Evolutionary conservation across 2,797 vertebrate genomes (phyloP).

Genomic region (Labroides dimidiatus): DNA sequence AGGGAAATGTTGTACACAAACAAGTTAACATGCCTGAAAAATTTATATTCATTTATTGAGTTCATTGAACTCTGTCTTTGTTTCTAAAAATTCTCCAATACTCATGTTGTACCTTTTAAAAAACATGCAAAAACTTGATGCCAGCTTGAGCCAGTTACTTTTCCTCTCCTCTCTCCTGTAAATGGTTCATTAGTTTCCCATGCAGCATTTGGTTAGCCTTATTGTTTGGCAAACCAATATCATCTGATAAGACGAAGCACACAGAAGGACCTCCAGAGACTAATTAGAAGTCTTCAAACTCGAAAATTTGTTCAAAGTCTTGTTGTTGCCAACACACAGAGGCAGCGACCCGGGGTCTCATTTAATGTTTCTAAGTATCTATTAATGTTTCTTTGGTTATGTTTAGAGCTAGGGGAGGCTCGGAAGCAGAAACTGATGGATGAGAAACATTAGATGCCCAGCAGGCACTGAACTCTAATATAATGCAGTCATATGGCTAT

Average conservation of each 20-base stretch:
- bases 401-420: conserved; percentile 81
- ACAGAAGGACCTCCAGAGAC: conserved; percentile 76
- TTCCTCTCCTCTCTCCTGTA: conserved; percentile 28
- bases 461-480: conserved; percentile 88
- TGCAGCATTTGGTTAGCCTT: conserved; percentile 51
- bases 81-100: conserved; percentile 8
- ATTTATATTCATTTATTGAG: conserved; percentile 25
- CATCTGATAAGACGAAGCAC: conserved; percentile 57
- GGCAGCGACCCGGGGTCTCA: conserved; percentile 79
- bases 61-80: conserved; percentile 3
- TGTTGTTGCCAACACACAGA: conserved; percentile 76
- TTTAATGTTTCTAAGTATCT: conserved; percentile 82
- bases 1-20: conserved; percentile 52
- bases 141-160: conserved; percentile 44
- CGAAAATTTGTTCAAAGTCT: conserved; percentile 78
- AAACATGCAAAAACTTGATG: conserved; percentile 42
- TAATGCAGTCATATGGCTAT: conserved; percentile 74
- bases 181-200: conserved; percentile 66
- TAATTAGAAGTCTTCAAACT: conserved; percentile 83
- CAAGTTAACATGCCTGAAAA: conserved; percentile 49
- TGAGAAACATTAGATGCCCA: conserved; percentile 87
- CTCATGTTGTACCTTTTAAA: not conserved
- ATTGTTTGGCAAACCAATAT: conserved; percentile 69
- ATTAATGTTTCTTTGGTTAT: conserved; percentile 82
- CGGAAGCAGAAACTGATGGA: conserved; percentile 87